Percentiles rank a stretch among this genome's conserved stretches.
These are phyloP conservation scores for Chelon auratus DNA, from an alignment of 2,797 vertebrate species.

Conservation along the genomic window DNA sequence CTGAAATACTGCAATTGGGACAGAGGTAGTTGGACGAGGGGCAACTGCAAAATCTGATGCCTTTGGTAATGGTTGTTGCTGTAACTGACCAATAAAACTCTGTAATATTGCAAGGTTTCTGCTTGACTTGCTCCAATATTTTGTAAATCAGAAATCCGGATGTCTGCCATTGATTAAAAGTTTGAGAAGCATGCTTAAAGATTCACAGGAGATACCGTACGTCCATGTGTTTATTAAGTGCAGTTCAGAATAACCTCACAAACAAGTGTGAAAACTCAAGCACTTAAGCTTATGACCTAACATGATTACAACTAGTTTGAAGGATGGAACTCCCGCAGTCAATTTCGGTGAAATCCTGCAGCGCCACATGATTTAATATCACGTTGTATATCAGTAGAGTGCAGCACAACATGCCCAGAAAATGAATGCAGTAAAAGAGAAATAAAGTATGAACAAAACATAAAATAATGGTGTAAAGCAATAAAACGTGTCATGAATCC, in stretches of 20 bases:
- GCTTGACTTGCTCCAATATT: conserved; percentile 1
- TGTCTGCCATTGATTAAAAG: conserved; percentile 21
- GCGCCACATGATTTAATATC: conserved; percentile 1
- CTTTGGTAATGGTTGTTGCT: no score
- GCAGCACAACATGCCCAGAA: neutral
- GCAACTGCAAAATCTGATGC: no score
- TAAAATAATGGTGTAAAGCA: no score
- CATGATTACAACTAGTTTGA: neutral
- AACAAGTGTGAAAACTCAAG: neutral
- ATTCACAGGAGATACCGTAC: neutral
- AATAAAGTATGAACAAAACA: no score
- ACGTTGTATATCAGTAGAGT: neutral
- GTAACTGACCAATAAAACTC: neutral
- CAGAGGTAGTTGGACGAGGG: no score
- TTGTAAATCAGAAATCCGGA: conserved; percentile 8
- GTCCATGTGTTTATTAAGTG: no score
- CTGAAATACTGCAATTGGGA: no score
- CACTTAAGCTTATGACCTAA: neutral
- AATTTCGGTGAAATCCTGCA: neutral
- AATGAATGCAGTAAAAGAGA: no score
- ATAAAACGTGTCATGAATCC: no score
- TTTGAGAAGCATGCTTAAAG: neutral
- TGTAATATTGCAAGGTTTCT: conserved; percentile 3
- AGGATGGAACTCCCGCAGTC: neutral
- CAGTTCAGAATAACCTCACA: neutral